Evolutionary conservation across 1,140 invertebrate species (phyloP).

Genomic region (Drosophila asahinai): DNA sequence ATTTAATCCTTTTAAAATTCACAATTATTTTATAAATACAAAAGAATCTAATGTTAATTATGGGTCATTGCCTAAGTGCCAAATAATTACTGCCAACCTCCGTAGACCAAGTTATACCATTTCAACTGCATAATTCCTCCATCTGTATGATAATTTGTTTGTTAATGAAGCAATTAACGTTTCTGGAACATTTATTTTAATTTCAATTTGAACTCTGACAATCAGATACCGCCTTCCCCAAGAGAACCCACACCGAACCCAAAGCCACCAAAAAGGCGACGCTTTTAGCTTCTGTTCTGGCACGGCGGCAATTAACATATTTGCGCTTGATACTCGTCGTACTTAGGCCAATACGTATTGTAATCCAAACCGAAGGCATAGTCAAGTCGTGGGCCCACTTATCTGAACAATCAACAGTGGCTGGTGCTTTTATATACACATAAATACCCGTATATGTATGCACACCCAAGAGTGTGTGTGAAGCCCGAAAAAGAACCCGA

Average conservation of each 20-base stretch:
- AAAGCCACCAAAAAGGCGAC: slow-evolving; percentile 1
- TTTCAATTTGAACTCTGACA: slow-evolving; percentile 45
- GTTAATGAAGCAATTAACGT: slow-evolving; percentile 53
- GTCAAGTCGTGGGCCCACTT: slow-evolving; percentile 51
- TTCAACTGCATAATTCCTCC: neutral
- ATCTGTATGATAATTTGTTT: slow-evolving; percentile 32
- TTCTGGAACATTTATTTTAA: slow-evolving; percentile 46
- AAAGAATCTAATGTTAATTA: neutral
- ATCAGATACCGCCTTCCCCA: slow-evolving; percentile 16
- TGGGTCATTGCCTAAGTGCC: neutral
- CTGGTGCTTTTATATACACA: slow-evolving; percentile 3
- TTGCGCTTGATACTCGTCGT: slow-evolving; percentile 35
- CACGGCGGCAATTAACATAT: slow-evolving; percentile 59
- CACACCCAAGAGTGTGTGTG: slow-evolving; percentile 15
- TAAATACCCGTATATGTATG: neutral
- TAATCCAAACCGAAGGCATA: slow-evolving; percentile 40
- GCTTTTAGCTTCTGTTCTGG: slow-evolving; percentile 45
- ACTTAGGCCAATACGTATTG: slow-evolving; percentile 33
- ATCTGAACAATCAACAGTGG: slow-evolving; percentile 54
- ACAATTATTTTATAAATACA: neutral
- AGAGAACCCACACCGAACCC: neutral
- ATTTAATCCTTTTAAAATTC: neutral
- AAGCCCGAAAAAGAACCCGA: slow-evolving; percentile 38
- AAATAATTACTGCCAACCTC: neutral
- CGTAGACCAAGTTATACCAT: neutral